Percentiles rank a stretch among this genome's conserved stretches.
Evolutionary conservation across 2,888 invertebrate species (phyloP).

Genomic region (Tetranychus truncatus): DNA sequence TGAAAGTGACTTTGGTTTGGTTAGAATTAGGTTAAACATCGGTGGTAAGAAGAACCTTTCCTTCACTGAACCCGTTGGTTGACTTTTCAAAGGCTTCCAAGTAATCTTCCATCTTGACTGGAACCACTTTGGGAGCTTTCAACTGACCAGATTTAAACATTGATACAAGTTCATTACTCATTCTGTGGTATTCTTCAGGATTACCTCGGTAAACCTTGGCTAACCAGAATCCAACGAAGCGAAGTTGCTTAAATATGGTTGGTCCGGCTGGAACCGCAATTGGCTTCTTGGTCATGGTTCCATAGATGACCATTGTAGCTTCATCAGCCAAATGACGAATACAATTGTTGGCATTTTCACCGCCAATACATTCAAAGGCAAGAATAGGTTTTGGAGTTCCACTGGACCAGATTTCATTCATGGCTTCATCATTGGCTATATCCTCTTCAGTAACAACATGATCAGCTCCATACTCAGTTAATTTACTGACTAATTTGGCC

Average conservation of each 20-base stretch:
- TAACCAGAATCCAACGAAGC: slow-evolving; percentile 75
- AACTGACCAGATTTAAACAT: slow-evolving; percentile 48
- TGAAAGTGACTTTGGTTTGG: too few relatives aligned
- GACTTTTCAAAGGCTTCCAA: slow-evolving; percentile 41
- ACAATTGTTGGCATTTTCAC: slow-evolving; percentile 64
- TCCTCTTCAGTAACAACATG: slow-evolving; percentile 68
- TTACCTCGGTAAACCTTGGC: slow-evolving; percentile 56
- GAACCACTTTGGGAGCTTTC: slow-evolving; percentile 49
- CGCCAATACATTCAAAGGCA: slow-evolving; percentile 85
- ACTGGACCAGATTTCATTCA: slow-evolving; percentile 30
- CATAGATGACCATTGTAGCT: slow-evolving; percentile 77
- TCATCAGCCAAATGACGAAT: slow-evolving; percentile 48
- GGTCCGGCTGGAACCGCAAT: slow-evolving; percentile 54
- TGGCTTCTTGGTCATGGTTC: slow-evolving; percentile 79
- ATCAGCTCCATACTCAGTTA: slow-evolving; percentile 58
- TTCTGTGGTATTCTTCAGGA: slow-evolving; percentile 50
- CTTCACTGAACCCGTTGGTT: background rate
- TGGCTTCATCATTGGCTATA: slow-evolving; percentile 34
- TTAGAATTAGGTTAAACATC: background rate
- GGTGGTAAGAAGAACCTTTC: background rate
- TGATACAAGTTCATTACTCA: slow-evolving; percentile 32
- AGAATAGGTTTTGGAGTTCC: slow-evolving; percentile 46
- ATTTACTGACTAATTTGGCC: slow-evolving; percentile 41
- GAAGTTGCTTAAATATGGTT: slow-evolving; percentile 58
- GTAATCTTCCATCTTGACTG: slow-evolving; percentile 53